These are phyloP conservation scores for Drosophila leonis DNA, from an alignment of 2,888 invertebrate genomes.

Conservation along the genomic window DNA sequence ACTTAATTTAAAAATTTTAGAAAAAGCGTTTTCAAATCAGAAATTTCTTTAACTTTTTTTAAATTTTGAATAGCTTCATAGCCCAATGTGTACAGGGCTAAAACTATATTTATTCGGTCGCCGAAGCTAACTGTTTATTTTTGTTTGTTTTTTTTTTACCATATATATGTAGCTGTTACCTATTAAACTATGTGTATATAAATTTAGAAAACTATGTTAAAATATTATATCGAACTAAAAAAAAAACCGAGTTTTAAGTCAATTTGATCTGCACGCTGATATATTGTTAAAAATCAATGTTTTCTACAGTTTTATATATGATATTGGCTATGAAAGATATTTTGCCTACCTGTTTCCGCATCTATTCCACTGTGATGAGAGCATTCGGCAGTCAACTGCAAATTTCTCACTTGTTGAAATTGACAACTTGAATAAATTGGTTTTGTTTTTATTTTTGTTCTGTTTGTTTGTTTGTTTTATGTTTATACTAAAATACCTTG, in stretches of 20 bases:
- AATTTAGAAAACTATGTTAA: conserved; percentile 16
- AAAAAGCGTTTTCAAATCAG: not conserved
- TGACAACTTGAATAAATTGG: conserved; percentile 9
- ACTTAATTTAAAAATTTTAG: too few species aligned
- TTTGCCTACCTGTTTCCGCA: not conserved
- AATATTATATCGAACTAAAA: conserved; percentile 1
- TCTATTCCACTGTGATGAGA: conserved; percentile 7
- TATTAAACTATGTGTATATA: conserved; percentile 32
- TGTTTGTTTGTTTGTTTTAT: not conserved
- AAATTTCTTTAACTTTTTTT: not conserved
- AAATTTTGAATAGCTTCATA: not conserved
- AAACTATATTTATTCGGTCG: not conserved
- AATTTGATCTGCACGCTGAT: not conserved
- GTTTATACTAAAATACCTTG: conserved; percentile 9
- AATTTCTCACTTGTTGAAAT: conserved; percentile 18
- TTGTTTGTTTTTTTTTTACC: conserved; percentile 1
- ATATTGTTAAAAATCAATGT: not conserved
- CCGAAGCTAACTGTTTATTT: conserved; percentile 9
- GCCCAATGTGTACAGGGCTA: not conserved
- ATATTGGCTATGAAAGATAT: not conserved
- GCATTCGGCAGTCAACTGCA: conserved; percentile 18
- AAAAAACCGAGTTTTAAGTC: not conserved
- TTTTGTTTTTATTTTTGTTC: conserved; percentile 18
- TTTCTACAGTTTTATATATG: not conserved
- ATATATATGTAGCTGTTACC: conserved; percentile 20